A percentile compares a stretch with the other conserved stretches of the same genome.
Evolutionary conservation across 1,140 invertebrate genomes (phyloP).

Genomic region (Neuroterus valhalla): DNA sequence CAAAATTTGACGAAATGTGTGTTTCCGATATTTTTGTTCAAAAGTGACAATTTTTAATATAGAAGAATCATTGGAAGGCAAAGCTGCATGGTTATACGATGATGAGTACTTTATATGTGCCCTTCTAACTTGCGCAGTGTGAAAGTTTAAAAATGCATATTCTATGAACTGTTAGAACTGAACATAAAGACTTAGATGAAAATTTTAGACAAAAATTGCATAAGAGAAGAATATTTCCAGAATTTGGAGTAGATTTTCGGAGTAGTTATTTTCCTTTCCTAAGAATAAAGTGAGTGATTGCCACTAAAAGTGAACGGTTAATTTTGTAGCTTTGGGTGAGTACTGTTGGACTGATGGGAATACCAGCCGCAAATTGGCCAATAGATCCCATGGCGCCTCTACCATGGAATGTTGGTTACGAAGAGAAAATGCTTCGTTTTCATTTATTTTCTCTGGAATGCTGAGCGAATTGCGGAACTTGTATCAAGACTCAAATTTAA

Average conservation of each 20-base stretch:
- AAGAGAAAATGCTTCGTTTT: not conserved
- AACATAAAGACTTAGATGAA: no score
- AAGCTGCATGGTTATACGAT: no score
- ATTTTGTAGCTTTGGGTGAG: not conserved
- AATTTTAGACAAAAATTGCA: no score
- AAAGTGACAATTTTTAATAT: no score
- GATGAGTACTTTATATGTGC: no score
- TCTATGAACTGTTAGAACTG: no score
- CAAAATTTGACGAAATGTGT: no score
- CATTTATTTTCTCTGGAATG: conserved; percentile 11
- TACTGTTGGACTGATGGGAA: conserved; percentile 15
- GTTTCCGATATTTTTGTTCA: no score
- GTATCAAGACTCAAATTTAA: conserved; percentile 11
- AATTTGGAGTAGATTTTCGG: not conserved
- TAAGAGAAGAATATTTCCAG: no score
- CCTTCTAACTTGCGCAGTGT: no score
- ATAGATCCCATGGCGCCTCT: conserved; percentile 26
- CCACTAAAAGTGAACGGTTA: conserved; percentile 16
- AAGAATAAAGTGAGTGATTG: conserved; percentile 9
- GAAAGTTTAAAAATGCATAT: no score
- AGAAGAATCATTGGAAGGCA: no score
- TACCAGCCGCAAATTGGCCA: conserved; percentile 28
- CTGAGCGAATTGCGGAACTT: not conserved
- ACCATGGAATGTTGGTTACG: conserved; percentile 6
- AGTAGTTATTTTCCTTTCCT: not conserved